Evolutionary conservation across 2,797 vertebrate genomes (phyloP).

Genomic region (Aselliscus stoliczkanus): DNA sequence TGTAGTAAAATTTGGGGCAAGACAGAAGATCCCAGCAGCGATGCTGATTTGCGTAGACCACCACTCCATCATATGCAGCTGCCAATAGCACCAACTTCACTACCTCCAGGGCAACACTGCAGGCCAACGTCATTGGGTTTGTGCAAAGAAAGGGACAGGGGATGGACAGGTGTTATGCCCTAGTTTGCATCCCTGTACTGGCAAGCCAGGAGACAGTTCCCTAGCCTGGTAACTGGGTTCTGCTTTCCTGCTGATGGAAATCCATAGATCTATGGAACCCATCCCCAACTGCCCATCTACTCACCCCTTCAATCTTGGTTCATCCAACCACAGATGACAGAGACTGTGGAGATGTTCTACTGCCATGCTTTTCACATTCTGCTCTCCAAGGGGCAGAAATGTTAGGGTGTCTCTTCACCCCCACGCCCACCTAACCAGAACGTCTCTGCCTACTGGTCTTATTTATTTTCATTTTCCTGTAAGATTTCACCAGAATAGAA

Average conservation of each 20-base stretch:
- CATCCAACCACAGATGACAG: background rate
- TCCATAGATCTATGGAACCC: background rate
- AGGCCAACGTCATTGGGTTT: background rate
- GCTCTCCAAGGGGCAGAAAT: background rate
- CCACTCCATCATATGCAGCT: background rate
- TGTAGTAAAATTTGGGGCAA: background rate
- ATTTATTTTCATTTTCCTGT: background rate
- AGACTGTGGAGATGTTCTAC: background rate
- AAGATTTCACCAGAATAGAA: background rate
- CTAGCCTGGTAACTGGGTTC: background rate
- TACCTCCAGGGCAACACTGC: conserved; percentile 39
- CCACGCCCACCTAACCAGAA: background rate
- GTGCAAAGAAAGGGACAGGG: background rate
- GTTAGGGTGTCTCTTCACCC: background rate
- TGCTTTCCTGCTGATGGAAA: background rate
- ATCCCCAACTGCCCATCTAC: background rate
- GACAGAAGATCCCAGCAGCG: conserved; percentile 39
- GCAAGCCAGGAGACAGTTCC: background rate
- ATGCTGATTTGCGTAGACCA: background rate
- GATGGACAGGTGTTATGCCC: background rate
- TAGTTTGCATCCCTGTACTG: background rate
- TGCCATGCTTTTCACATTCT: background rate
- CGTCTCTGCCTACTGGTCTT: background rate
- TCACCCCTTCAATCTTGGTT: background rate
- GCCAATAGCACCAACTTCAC: background rate